phyloP scores from a whole-genome alignment of 2,113 vertebrate species.

The Hymenochirus boettgeri region DNA sequence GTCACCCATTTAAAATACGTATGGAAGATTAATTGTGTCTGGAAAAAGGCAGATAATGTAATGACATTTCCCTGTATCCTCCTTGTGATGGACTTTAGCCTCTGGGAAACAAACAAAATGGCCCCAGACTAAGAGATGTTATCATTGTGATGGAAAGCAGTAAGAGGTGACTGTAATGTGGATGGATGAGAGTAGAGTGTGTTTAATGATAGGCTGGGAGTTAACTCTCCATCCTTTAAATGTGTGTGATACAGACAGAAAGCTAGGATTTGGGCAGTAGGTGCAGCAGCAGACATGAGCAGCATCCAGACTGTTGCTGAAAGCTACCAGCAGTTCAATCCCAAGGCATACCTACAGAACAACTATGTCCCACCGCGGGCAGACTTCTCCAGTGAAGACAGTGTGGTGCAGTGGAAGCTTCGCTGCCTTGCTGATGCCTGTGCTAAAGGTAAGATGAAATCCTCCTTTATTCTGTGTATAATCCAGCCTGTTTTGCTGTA shows the following conservation, averaged over 20 bases:
- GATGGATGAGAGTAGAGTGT: slow-evolving; percentile 11
- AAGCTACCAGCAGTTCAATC: slow-evolving; percentile 81
- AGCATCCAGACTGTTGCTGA: slow-evolving; percentile 62
- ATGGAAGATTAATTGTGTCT: neutral
- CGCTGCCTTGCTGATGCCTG: slow-evolving; percentile 80
- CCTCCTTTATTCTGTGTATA: too few species aligned
- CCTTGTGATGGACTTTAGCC: slow-evolving; percentile 9
- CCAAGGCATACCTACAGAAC: slow-evolving; percentile 81
- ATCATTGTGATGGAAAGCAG: slow-evolving; percentile 2
- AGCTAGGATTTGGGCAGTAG: neutral
- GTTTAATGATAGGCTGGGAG: slow-evolving; percentile 26
- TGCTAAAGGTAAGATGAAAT: slow-evolving; percentile 67
- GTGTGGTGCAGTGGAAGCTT: slow-evolving; percentile 90
- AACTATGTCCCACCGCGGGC: slow-evolving; percentile 87
- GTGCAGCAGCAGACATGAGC: slow-evolving; percentile 46
- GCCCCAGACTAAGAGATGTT: slow-evolving; percentile 12
- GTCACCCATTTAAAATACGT: neutral
- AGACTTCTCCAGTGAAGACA: slow-evolving; percentile 74
- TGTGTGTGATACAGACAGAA: neutral
- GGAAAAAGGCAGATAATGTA: slow-evolving; percentile 18
- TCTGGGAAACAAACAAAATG: slow-evolving; percentile 6
- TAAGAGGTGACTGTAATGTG: slow-evolving; percentile 2
- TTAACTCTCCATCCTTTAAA: slow-evolving; percentile 16
- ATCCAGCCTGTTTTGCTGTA: too few species aligned
- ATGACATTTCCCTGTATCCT: slow-evolving; percentile 22